Evolutionary conservation across 2,797 vertebrate genomes (phyloP), one percentile per base, ranked within the genome.

Genomic region (Poeciliopsis infans): DNA sequence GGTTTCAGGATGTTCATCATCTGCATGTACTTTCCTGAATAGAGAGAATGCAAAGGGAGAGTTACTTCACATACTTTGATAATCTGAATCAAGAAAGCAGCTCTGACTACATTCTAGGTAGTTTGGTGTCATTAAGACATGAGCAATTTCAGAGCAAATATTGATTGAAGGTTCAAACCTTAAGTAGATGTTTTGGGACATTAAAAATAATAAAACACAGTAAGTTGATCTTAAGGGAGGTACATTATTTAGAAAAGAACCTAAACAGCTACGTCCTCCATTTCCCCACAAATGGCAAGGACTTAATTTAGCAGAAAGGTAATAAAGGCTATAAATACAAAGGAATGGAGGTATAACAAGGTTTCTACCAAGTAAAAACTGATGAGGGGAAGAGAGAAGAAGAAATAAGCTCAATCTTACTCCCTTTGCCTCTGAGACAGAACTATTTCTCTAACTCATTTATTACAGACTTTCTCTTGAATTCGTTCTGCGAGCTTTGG

Each of bases 1-100:
- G 98, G 98, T 87, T 98, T 99, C 90, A 99, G 94, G 80, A 99
- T 99, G 91, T 96, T 99, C 98, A 99, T 99, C 98, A 99, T 99
- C 95, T 99, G 98, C 97, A 99, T 98, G 85, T 99, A 99, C 88
- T 98, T 99, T 23, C 98, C 98, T 99, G 93, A 71, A 85, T 3
- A 33, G 11, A 80, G 45, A 75, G 6, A 33, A 64, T 1, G 59
- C 31, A 51, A 72, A 76, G 11, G 72, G 3, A 76, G 7, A 41
- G 20, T 79, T 13, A 69, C 0, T 43, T 36, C 10, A 55, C 16
- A 36, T 49, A 39, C 45, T 13, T 1, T 4, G 51, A 16, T 86
- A 20, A 36, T 25, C 39, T 76, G 41, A 1, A 36, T n/a, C 46
- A 3, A 28, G 5, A 78, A 33, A 28, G 23, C 55, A 13, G 4